Base-by-base conservation (phyloP, 2,797 vertebrate species). In the Adelosebastes latens region DNA sequence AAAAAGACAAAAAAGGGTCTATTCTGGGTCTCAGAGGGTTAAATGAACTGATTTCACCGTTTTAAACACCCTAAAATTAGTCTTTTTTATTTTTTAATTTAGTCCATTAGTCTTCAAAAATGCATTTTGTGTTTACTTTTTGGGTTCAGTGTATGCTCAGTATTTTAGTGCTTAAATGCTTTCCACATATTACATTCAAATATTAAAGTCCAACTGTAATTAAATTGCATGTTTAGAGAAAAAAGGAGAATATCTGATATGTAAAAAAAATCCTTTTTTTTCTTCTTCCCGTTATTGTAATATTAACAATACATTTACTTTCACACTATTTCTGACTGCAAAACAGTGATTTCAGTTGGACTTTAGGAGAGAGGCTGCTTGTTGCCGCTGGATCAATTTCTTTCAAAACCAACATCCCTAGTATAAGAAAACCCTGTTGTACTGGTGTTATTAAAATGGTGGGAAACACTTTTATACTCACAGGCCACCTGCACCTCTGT, bases 401-500 rank as follows among this genome's bases (percentile, higher is more conserved):
- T 0, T 2, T 14, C 24, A 42, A 24, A 74, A 73, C 13, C 55
- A 74, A 39, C 25, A 56, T 13, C 4, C 4, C 29, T 4, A 25
- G 4, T 31, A 31, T 24, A 18, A 5, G 9, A 59, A 13, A 29
- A 8, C 1, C 3, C 6, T n/a, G 24, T 3, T 5, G 7, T 25
- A 8, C 22, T 36, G 20, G 67, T 53, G 31, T 70, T 56, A 42
- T 16, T 55, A 18, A 20, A 18, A 63, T 49, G 20, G 9, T 59
- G 29, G 66, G 22, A 24, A 55, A 58, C 16, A 42, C 24, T 7
- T 46, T 31, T 80, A 75, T 89, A 99, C 98, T 79, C 96, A 99
- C 98, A 99, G 94, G 98, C 98, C 59, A 99, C 97, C 71, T 97
- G 97, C 75, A 99, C 95, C 86, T 98, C 96, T 0, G 96, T 95